Evolutionary conservation across 2,888 invertebrate genomes (phyloP), one percentile per base, ranked within the genome.

Genomic region (Nomada goodeniana): DNA sequence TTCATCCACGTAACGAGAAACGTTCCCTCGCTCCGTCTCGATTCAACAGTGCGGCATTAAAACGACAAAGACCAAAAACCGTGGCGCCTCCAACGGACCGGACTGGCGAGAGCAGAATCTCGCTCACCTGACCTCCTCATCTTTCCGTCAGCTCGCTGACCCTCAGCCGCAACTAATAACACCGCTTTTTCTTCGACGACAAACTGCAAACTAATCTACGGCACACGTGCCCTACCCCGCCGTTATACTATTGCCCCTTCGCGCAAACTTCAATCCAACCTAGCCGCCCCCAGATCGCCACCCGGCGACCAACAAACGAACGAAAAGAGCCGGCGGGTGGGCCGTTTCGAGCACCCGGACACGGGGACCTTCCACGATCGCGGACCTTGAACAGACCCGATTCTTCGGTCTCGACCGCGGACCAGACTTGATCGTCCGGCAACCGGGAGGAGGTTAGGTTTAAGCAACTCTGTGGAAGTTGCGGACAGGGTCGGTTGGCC

Each of bases 391-490:
- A 71, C 29, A 84, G 77, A 29, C 50, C 18, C 63, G 61, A 88
- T 88, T 88, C 88, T 88, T 88, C 85, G 77, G 61, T 64, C 53
- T 70, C 44, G 57, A 63, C 63, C 55, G 9, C 7, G 88, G 89
- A 90, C 90, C 64, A 90, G 87, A 90, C 90, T 90, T 90, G 89
- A 90, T 90, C 90, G 85, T 85, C 80, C 82, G 47, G 73, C 74
- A 55, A 57, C 79, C 69, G 82, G 84, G 89, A 86, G 88, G 82
- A 91, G 92, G 92, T 92, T 92, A 92, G 93, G 93, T 93, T 93
- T 93, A 93, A 93, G 93, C 93, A 93, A 93, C 93, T 93, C 92
- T 91, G 91, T 91, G 90, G 92, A 93, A 93, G 93, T 93, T 93
- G 91, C 88, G 91, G 91, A 87, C 81, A 88, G 90, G 89, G 91